Base-by-base conservation (phyloP, 2,888 invertebrate genomes). In the Rhamphomyia laevipes region DNA sequence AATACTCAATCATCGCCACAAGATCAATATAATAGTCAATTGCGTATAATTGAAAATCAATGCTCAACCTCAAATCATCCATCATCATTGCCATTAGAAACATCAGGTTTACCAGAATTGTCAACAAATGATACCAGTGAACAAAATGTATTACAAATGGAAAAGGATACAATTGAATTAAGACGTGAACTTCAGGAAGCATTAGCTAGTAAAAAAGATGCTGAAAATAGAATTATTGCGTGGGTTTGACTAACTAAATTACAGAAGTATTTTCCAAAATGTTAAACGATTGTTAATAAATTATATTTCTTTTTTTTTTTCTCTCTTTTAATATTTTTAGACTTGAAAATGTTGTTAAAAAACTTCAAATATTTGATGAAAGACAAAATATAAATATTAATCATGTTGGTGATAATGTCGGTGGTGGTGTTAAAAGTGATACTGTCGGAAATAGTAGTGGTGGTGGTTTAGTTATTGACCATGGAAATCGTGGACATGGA, bases 161-260 rank as follows among this genome's bases (percentile, higher is more conserved):
- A 54, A 47, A 53, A 59, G 43, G 60, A 60, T 16, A 58, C 66
- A 35, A 56, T 66, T 10, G 65, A 65, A 44, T 56, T 71, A 13
- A 62, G 65, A 46, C 59, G 65, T 51, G 70, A 70, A 53, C 59
- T 69, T 10, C 64, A 63, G 43, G 68, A 68, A 56, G 67, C 70
- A 47, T 59, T 65, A 48, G 65, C 66, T 49, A 66, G 66, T 54
- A 66, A 65, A 57, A 67, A 68, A 58, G 63, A 68, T 57, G 67
- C 69, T 47, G 70, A 70, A 59, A 64, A 64, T 58, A 66, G 68
- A 61, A 67, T 70, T 58, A 67, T 68, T 60, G 69, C 67, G 70
- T 71, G 68, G 68, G 68, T 69, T 63, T 69, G 43, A 52, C 50
- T 47, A 27, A 45, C 47, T 48, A 48, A 51, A 50, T 38, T 46